A percentile compares a stretch with the other conserved stretches of the same genome.
These are phyloP conservation scores for Bibio marci DNA, from an alignment of 2,888 invertebrate species.

Conservation along the genomic window DNA sequence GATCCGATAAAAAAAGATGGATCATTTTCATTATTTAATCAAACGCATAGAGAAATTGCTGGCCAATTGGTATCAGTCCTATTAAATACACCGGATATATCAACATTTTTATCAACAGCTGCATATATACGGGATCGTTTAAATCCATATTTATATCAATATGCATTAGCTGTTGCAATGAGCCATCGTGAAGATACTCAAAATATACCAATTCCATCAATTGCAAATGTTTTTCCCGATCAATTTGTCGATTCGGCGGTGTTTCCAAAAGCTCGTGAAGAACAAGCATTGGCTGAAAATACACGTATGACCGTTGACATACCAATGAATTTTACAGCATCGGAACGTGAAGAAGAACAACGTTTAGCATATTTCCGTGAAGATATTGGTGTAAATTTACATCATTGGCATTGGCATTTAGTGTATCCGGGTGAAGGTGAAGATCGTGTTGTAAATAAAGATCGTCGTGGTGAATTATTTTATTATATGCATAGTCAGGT, in stretches of 20 bases:
- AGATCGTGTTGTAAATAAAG: conserved; percentile 46
- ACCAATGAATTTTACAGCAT: conserved; percentile 50
- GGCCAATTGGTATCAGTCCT: conserved; percentile 49
- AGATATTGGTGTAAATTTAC: conserved; percentile 61
- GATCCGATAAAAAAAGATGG: conserved; percentile 14
- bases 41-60: conserved; percentile 52
- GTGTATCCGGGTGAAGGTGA: conserved; percentile 51
- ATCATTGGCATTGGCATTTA: conserved; percentile 78
- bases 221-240: conserved; percentile 64
- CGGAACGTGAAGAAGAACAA: conserved; percentile 50
- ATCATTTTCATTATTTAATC: conserved; percentile 55
- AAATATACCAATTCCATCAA: conserved; percentile 45
- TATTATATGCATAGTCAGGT: conserved; percentile 55
- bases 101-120: conserved; percentile 49
- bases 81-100: conserved; percentile 38
- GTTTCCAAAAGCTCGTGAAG: conserved; percentile 50
- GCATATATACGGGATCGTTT: conserved; percentile 53
- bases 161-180: conserved; percentile 56
- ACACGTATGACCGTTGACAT: conserved; percentile 39
- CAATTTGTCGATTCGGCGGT: conserved; percentile 63
- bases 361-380: conserved; percentile 62
- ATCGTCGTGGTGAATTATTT: conserved; percentile 62
- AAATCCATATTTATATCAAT: conserved; percentile 68
- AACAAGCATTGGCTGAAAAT: conserved; percentile 38
- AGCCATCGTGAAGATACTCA: conserved; percentile 36